Base-by-base conservation (phyloP, 2,797 vertebrate genomes). In the Orientallactaga sibirica region DNA sequence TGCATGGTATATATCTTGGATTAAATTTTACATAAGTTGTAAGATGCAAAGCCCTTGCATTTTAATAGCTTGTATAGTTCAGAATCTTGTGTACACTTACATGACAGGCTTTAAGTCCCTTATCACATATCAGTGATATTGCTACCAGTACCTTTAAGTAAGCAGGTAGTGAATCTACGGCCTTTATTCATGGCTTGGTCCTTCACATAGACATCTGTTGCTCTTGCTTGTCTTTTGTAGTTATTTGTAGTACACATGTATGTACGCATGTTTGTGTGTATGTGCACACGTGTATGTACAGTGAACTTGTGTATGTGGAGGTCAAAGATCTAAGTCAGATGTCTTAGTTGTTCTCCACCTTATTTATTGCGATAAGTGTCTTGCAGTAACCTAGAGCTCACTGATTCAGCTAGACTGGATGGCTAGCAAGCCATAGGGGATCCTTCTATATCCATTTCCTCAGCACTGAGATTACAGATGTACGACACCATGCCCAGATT, bases 11-110 rank as follows among this genome's bases (percentile, higher is more conserved):
- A 15, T 52, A 58, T 62, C 43, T 91, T 76, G 33, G 55, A n/a
- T 81, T 74, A 85, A 86, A 82, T 29, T 93, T 88, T 91, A 83
- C 71, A 41, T 64, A 43, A 16, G 58, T 82, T 41, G 19, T 33
- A 80, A 88, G 64, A 62, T 25, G n/a, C 48, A 77, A 62, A 85
- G 12, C 20, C 79, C 55, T 61, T 71, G 24, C 52, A 67, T 87
- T 24, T 52, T 88, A 62, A 73, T 62, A 61, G 41, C 20, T 24
- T 75, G 27, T 58, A n/a, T 78, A 78, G 52, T 86, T 86, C 80
- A 83, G 82, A 87, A 22, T 92, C 66, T 68, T 25, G 33, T 74
- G 66, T 10, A 9, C 52, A 27, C 20, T 90, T 83, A 43, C 0
- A 73, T 33, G n/a, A 86, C 16, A 16, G 25, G 66, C 4, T 77